Conservation (phyloP, 2,113 vertebrate genomes). For the Anarrhichthys ocellatus region DNA sequence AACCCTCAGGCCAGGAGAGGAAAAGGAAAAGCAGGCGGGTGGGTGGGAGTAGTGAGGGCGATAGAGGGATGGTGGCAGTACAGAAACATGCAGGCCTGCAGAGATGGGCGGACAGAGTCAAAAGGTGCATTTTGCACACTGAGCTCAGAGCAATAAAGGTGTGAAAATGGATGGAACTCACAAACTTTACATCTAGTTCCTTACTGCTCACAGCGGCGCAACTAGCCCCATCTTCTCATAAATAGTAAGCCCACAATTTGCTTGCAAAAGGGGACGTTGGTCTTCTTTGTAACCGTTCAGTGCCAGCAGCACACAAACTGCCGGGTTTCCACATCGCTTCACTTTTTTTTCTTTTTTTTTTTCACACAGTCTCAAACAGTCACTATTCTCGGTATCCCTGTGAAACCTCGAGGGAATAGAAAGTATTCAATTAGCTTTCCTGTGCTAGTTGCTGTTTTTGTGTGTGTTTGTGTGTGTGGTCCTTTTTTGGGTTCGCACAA, state of each 20-base stretch:
- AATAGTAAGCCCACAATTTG: conserved; percentile 22
- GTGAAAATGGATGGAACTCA: background rate
- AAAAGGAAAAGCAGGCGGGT: conserved; percentile 30
- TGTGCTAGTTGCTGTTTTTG: background rate
- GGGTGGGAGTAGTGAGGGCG: conserved; percentile 12
- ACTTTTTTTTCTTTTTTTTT: conserved; percentile 21
- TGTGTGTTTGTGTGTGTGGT: background rate
- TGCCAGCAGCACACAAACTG: background rate
- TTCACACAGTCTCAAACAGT: conserved; percentile 5
- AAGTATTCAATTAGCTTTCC: conserved; percentile 31
- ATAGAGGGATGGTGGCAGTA: conserved; percentile 18
- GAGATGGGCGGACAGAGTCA: conserved; percentile 10
- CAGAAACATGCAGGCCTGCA: conserved; percentile 15
- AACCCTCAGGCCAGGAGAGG: conserved; percentile 58
- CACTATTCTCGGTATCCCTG: background rate
- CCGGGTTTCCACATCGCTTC: conserved; percentile 27
- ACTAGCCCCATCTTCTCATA: background rate
- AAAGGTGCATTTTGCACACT: background rate
- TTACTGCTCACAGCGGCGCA: rapidly evolving
- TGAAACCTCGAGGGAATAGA: conserved; percentile 16
- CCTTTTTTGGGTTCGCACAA: background rate
- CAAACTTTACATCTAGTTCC: background rate
- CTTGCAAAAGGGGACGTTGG: conserved; percentile 35
- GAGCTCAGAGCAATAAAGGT: background rate
- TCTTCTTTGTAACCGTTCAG: conserved; percentile 8